phyloP scores from a whole-genome alignment of 2,113 vertebrate genomes.

The Phalacrocorax aristotelis region DNA sequence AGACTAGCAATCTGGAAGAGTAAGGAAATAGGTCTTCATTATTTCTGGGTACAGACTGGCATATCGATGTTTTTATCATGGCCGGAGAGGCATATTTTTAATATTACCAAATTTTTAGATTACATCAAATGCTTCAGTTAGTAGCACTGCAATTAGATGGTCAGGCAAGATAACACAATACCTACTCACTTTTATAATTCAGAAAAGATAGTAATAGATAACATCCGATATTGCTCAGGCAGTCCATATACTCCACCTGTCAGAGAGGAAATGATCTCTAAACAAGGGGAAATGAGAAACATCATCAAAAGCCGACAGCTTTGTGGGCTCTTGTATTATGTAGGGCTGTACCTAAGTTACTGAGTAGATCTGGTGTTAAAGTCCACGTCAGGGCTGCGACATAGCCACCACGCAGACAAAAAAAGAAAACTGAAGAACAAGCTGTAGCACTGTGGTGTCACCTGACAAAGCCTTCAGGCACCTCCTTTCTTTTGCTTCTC shows the following conservation, averaged over 20 bases:
- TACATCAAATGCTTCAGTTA: not conserved
- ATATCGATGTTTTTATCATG: not conserved
- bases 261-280: not conserved
- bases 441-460: not conserved
- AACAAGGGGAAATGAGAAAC: not conserved
- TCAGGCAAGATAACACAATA: not conserved
- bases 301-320: not conserved
- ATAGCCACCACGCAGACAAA: not conserved
- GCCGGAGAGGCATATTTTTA: not conserved
- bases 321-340: not conserved
- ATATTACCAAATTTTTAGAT: not conserved
- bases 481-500: not conserved
- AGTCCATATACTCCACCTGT: not conserved
- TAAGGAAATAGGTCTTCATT: not conserved
- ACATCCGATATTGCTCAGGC: not conserved
- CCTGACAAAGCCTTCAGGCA: not conserved
- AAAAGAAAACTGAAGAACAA: not conserved
- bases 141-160: not conserved
- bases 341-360: not conserved
- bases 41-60: not conserved
- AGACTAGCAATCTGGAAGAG: not conserved
- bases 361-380: not conserved
- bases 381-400: not conserved
- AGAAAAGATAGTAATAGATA: not conserved
- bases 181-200: not conserved